Evolutionary conservation across 2,797 vertebrate species (phyloP).

Genomic region (Hafferia zeledoni): DNA sequence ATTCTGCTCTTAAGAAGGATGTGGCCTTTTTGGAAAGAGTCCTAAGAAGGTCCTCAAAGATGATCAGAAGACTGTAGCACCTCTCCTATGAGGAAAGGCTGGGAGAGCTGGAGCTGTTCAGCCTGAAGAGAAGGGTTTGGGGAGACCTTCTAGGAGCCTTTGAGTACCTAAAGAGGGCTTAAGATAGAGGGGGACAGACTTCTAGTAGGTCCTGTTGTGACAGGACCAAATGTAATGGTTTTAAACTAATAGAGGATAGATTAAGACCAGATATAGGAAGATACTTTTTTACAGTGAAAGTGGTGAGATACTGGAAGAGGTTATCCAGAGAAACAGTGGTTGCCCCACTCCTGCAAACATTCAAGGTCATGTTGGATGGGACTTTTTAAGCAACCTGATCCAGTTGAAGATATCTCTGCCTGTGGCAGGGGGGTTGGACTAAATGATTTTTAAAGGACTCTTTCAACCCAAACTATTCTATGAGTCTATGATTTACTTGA

Average conservation of each 20-base stretch:
- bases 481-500: background rate
- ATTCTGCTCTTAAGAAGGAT: background rate
- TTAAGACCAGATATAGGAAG: background rate
- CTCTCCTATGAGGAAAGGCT: too few species aligned
- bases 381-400: background rate
- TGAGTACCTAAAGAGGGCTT: background rate
- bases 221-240: background rate
- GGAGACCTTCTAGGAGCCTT: background rate
- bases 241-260: background rate
- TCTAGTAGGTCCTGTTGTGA: background rate
- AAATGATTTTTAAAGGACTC: background rate
- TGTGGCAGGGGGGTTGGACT: fast-evolving
- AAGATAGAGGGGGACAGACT: background rate
- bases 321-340: background rate
- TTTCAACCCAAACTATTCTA: background rate
- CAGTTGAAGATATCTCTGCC: background rate
- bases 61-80: background rate
- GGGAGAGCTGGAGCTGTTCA: background rate
- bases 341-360: background rate
- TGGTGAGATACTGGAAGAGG: background rate
- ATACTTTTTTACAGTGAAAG: background rate
- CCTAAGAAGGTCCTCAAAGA: background rate
- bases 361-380: background rate
- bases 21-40: background rate
- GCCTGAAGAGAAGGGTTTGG: background rate